A percentile compares a stretch with the other conserved stretches of the same genome.
Evolutionary conservation across 2,113 vertebrate species (phyloP).

Genomic region (Sorex fumeus): DNA sequence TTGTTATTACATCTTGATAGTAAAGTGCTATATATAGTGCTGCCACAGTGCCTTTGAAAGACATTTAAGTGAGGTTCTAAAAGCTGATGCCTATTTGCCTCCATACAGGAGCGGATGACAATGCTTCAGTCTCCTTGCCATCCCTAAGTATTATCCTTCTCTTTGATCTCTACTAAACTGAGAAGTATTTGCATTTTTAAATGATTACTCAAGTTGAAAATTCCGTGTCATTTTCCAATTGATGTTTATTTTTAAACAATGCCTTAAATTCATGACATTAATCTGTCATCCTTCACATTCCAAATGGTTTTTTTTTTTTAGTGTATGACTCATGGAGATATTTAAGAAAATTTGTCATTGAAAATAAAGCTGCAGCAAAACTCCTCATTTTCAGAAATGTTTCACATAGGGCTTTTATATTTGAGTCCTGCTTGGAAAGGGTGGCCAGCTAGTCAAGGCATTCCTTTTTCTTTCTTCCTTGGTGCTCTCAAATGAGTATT

Average conservation of each 20-base stretch:
- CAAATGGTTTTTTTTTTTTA: slow-evolving; percentile 72
- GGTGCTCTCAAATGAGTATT: slow-evolving; percentile 73
- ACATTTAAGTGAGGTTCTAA: slow-evolving; percentile 49
- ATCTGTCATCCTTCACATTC: slow-evolving; percentile 62
- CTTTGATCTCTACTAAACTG: slow-evolving; percentile 70
- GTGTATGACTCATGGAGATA: slow-evolving; percentile 69
- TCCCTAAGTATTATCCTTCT: slow-evolving; percentile 53
- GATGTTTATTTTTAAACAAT: slow-evolving; percentile 66
- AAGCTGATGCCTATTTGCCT: slow-evolving; percentile 59
- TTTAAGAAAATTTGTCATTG: slow-evolving; percentile 64
- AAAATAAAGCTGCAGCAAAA: slow-evolving; percentile 72
- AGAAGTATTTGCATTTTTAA: slow-evolving; percentile 34
- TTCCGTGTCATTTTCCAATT: slow-evolving; percentile 62
- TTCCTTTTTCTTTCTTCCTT: slow-evolving; percentile 63
- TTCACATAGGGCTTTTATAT: slow-evolving; percentile 71
- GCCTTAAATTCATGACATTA: slow-evolving; percentile 60
- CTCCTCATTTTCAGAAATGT: slow-evolving; percentile 60
- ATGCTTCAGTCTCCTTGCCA: slow-evolving; percentile 18
- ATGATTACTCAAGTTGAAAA: slow-evolving; percentile 52
- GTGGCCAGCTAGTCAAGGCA: slow-evolving; percentile 64
- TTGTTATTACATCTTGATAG: slow-evolving; percentile 65
- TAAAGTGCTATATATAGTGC: slow-evolving; percentile 36
- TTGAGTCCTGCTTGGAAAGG: slow-evolving; percentile 61
- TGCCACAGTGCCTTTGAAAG: slow-evolving; percentile 40
- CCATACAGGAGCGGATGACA: neutral